Conservation (phyloP, 2,797 vertebrate genomes). For the Lacerta viridis region DNA sequence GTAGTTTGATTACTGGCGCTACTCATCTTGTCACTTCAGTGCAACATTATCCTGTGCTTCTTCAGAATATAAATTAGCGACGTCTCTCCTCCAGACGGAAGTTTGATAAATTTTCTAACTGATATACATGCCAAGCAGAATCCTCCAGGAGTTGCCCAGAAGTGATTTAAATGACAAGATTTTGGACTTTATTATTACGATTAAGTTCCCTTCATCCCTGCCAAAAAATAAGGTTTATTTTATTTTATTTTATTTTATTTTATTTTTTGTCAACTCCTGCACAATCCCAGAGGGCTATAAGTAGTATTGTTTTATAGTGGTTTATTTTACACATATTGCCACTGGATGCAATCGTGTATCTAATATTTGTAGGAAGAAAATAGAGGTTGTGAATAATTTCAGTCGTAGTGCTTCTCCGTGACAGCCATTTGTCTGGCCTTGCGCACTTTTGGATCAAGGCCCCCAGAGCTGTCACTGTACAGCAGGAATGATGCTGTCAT, state of each 20-base stretch:
- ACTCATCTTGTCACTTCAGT: conserved; percentile 36
- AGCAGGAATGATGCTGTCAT: too few species aligned
- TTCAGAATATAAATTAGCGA: conserved; percentile 48
- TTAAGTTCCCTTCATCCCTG: not conserved
- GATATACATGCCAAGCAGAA: conserved; percentile 17
- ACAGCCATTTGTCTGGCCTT: not conserved
- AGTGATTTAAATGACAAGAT: conserved; percentile 30
- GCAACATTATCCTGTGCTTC: conserved; percentile 37
- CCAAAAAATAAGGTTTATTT: not conserved
- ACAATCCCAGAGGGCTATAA: not conserved
- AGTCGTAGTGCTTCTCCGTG: not conserved
- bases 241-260: too few species aligned
- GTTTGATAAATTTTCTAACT: conserved; percentile 29
- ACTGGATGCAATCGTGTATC: not conserved
- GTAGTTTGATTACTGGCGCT: conserved; percentile 23
- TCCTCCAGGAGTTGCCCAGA: conserved; percentile 17
- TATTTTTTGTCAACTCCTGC: conserved; percentile 2
- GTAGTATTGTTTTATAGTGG: not conserved
- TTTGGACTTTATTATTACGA: conserved; percentile 16
- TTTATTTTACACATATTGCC: not conserved
- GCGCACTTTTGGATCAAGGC: not conserved
- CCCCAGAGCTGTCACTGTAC: too few species aligned
- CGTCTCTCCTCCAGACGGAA: conserved; percentile 40
- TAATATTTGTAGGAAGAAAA: not conserved
- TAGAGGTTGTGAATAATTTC: not conserved